Conservation (phyloP, 1,140 invertebrate species). For the Heliothis subflexa region DNA sequence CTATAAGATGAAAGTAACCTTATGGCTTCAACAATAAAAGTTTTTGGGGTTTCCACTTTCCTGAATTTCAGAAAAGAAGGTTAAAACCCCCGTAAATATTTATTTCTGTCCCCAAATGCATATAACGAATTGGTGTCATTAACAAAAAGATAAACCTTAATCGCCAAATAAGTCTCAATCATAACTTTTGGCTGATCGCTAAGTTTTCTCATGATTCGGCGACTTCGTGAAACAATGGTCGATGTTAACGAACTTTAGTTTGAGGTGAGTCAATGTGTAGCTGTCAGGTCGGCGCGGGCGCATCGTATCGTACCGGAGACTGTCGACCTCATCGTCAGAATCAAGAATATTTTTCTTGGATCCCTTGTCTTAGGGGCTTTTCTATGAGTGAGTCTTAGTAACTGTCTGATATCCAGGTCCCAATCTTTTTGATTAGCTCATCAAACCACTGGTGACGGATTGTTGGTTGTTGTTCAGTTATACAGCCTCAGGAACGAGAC, state of each 20-base stretch:
- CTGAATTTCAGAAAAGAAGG: too few relatives aligned
- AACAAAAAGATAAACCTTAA: not conserved
- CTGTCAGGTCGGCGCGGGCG: not conserved
- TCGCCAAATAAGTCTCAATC: not conserved
- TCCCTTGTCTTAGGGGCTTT: too few relatives aligned
- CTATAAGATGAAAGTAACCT: too few relatives aligned
- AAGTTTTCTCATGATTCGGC: constrained; percentile 25
- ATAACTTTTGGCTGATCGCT: not conserved
- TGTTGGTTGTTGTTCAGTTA: too few relatives aligned
- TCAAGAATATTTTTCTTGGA: not conserved
- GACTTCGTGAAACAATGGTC: constrained; percentile 65
- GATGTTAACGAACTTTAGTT: constrained; percentile 63
- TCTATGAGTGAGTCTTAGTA: too few relatives aligned
- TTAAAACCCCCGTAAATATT: too few relatives aligned
- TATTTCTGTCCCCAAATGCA: not conserved
- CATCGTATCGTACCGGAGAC: not conserved
- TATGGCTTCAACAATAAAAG: too few relatives aligned
- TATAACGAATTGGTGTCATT: not conserved
- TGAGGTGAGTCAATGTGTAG: constrained; percentile 59
- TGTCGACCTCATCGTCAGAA: constrained; percentile 10
- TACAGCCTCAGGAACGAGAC: too few relatives aligned
- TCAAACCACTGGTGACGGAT: too few relatives aligned
- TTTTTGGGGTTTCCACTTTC: too few relatives aligned
- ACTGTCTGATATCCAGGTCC: too few relatives aligned
- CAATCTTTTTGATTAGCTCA: too few relatives aligned